These are phyloP conservation scores for Parauchenoglanis ngamensis DNA, from an alignment of 2,797 vertebrate genomes.

Conservation along the genomic window DNA sequence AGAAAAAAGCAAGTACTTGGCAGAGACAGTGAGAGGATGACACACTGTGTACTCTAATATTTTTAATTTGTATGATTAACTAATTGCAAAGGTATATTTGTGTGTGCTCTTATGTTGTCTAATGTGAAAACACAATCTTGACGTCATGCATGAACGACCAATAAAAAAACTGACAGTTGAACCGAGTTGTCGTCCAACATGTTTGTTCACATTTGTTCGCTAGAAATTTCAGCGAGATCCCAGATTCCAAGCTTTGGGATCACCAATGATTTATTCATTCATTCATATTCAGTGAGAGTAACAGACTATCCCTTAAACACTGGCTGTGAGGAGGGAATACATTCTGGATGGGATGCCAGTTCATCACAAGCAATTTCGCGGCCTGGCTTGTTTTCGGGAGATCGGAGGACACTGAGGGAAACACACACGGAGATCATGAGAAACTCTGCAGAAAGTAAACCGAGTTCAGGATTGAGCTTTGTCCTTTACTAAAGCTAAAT, in stretches of 20 bases:
- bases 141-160: background rate
- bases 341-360: background rate
- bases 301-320: background rate
- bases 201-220: background rate
- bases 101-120: background rate
- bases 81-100: background rate
- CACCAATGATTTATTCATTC: background rate
- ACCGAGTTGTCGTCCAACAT: background rate
- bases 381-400: background rate
- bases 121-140: background rate
- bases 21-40: background rate
- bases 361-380: background rate
- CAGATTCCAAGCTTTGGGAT: background rate
- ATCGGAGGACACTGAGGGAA: background rate
- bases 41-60: background rate
- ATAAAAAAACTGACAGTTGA: background rate
- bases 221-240: background rate
- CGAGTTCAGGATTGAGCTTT: background rate
- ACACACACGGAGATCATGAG: background rate
- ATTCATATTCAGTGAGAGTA: background rate
- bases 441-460: background rate
- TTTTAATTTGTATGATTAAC: background rate
- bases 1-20: background rate
- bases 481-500: background rate
- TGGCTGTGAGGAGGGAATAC: background rate